Evolutionary conservation across 1,140 invertebrate species (phyloP).

Genomic region (Charaxes varanes): DNA sequence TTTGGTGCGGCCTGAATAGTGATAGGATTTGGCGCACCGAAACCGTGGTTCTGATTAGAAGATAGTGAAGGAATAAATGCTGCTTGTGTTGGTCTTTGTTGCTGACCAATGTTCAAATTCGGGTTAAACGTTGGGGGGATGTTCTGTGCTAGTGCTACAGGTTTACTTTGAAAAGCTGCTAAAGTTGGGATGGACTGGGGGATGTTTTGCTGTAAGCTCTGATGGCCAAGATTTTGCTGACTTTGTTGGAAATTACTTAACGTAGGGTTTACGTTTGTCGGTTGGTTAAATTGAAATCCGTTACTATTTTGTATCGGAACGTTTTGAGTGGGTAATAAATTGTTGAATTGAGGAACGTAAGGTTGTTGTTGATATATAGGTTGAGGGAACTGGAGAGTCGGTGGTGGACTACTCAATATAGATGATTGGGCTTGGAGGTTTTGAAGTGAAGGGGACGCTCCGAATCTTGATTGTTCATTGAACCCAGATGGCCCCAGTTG

Average conservation of each 20-base stretch:
- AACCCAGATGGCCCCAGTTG: conserved; percentile 46
- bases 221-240: conserved; percentile 36
- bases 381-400: conserved; percentile 47
- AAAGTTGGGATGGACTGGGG: too few relatives aligned
- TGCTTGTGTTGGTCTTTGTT: conserved; percentile 56
- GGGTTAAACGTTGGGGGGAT: conserved; percentile 35
- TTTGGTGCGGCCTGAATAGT: conserved; percentile 62
- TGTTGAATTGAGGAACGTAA: conserved; percentile 53
- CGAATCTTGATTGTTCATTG: conserved; percentile 62
- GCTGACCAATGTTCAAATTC: conserved; percentile 40
- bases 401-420: conserved; percentile 34
- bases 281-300: conserved; percentile 42
- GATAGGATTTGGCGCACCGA: conserved; percentile 52
- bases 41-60: conserved; percentile 40
- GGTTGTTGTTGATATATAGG: conserved; percentile 45
- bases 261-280: conserved; percentile 29
- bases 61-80: conserved; percentile 65
- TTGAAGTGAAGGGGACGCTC: conserved; percentile 49
- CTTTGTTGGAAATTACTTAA: conserved; percentile 44
- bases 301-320: conserved; percentile 43
- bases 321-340: conserved; percentile 44
- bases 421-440: conserved; percentile 44
- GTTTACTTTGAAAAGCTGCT: conserved; percentile 46
- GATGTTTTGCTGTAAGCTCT: conserved; percentile 53
- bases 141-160: conserved; percentile 31